These are phyloP conservation scores for Micoletzkya japonica DNA, from an alignment of 2,888 invertebrate species.

Conservation along the genomic window DNA sequence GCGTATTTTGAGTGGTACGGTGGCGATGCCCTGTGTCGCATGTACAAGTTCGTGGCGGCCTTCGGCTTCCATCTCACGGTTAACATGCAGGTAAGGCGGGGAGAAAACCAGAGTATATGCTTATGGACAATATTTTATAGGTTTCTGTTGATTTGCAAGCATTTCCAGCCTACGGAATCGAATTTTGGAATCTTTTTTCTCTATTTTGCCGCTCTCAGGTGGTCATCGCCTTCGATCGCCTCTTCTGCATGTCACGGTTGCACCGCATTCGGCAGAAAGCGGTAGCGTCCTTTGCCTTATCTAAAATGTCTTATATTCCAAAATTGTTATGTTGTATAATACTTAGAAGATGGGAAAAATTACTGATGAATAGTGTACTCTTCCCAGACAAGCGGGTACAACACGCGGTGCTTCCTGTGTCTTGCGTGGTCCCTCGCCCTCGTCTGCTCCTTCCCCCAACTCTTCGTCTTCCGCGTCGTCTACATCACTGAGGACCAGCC, in stretches of 20 bases:
- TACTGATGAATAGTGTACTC: neutral
- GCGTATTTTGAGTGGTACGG: constrained; percentile 46
- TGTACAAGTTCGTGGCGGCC: constrained; percentile 48
- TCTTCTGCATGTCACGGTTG: constrained; percentile 43
- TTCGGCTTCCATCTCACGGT: constrained; percentile 51
- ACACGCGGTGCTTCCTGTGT: neutral
- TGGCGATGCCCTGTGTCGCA: constrained; percentile 39
- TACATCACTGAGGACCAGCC: constrained; percentile 34
- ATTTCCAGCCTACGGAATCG: neutral
- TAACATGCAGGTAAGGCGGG: constrained; percentile 42
- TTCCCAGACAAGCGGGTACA: neutral
- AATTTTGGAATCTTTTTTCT: neutral
- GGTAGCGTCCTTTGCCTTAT: constrained; percentile 13
- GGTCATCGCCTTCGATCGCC: constrained; percentile 48
- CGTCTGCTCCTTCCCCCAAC: constrained; percentile 44
- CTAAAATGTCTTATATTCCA: neutral
- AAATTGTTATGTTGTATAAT: neutral
- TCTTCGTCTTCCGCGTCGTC: constrained; percentile 39
- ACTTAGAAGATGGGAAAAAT: neutral
- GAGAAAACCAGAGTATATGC: neutral
- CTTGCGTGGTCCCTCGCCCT: constrained; percentile 44
- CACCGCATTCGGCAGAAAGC: too few species aligned
- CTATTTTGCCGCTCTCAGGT: constrained; percentile 30
- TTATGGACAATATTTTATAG: too few species aligned
- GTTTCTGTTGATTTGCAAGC: too few species aligned